Evolutionary conservation across 2,888 invertebrate genomes (phyloP).

Genomic region (Andrena haemorrhoa): DNA sequence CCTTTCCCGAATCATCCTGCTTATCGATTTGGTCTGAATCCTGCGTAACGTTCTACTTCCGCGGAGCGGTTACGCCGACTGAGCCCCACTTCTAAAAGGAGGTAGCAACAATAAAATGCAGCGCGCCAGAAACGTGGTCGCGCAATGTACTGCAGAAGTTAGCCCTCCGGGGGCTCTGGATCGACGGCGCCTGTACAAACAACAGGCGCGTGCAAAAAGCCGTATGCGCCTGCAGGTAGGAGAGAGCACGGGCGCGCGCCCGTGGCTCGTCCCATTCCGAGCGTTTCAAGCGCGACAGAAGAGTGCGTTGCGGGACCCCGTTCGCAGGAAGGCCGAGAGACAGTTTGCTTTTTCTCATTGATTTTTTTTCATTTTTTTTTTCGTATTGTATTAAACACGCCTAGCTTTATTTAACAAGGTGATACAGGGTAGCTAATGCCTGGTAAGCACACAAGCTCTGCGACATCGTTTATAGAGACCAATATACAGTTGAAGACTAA

Average conservation of each 20-base stretch:
- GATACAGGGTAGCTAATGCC: slow-evolving; percentile 82
- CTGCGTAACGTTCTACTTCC: slow-evolving; percentile 2
- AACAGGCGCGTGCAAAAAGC: slow-evolving; percentile 18
- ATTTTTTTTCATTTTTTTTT: slow-evolving; percentile 51
- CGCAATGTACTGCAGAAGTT: slow-evolving; percentile 62
- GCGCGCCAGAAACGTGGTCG: slow-evolving; percentile 65
- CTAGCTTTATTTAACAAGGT: slow-evolving; percentile 84
- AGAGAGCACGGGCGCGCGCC: not conserved
- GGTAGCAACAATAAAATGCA: slow-evolving; percentile 70
- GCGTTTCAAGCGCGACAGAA: not conserved
- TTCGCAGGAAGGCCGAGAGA: slow-evolving; percentile 46
- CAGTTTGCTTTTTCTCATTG: slow-evolving; percentile 14
- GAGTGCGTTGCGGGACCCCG: slow-evolving; percentile 67
- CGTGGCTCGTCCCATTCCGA: not conserved
- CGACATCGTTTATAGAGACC: slow-evolving; percentile 76
- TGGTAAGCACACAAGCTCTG: slow-evolving; percentile 81
- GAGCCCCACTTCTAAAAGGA: slow-evolving; percentile 52
- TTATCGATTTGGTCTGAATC: slow-evolving; percentile 27
- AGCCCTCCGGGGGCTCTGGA: slow-evolving; percentile 19
- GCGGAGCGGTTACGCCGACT: slow-evolving; percentile 4
- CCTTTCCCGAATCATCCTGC: not conserved
- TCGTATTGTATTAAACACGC: slow-evolving; percentile 82
- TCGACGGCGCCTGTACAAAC: slow-evolving; percentile 46
- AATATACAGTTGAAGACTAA: slow-evolving; percentile 77
- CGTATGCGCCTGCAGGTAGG: not conserved